Evolutionary conservation across 2,113 vertebrate genomes (phyloP).

Genomic region (Chelonoidis abingdonii): DNA sequence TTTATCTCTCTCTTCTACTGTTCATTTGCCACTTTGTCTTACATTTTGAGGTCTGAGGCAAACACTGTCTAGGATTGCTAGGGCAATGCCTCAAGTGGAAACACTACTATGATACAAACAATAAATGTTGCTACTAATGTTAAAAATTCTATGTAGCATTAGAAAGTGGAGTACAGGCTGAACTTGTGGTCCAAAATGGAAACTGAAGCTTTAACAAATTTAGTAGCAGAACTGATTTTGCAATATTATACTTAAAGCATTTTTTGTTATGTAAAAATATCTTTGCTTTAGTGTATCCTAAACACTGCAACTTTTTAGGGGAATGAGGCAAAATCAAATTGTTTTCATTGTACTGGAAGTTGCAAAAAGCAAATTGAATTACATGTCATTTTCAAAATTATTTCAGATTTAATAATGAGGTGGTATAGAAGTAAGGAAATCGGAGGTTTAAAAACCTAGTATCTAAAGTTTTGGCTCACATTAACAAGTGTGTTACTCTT

Average conservation of each 20-base stretch:
- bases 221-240: neutral
- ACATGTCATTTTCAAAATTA: neutral
- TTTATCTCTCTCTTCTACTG: neutral
- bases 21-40: neutral
- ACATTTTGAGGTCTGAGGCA: neutral
- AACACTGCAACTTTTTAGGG: neutral
- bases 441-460: neutral
- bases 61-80: neutral
- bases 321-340: neutral
- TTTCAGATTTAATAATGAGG: neutral
- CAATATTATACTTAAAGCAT: too few relatives aligned
- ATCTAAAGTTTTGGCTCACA: neutral
- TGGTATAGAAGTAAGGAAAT: neutral
- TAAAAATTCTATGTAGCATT: neutral
- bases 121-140: neutral
- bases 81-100: neutral
- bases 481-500: neutral
- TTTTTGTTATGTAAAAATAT: neutral
- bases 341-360: neutral
- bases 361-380: fast-evolving
- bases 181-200: neutral
- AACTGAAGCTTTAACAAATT: neutral
- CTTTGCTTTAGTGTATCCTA: neutral
- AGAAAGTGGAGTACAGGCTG: neutral
- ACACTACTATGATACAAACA: neutral